These are phyloP conservation scores for Rhinogobio ventralis DNA, from an alignment of 2,797 vertebrate genomes.

Conservation along the genomic window DNA sequence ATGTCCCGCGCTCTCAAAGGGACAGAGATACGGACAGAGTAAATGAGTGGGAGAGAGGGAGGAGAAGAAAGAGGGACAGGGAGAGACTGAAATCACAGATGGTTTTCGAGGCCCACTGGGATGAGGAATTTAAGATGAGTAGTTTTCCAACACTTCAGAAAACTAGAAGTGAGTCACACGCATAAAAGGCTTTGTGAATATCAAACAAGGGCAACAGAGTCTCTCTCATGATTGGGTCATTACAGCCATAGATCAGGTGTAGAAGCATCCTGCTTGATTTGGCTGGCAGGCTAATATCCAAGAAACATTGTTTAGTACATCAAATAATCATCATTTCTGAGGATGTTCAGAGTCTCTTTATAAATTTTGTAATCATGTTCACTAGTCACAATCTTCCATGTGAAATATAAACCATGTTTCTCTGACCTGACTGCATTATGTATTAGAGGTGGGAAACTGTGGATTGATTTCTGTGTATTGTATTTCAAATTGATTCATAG, in stretches of 20 bases:
- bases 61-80: slow-evolving; percentile 18
- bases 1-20: slow-evolving; percentile 39
- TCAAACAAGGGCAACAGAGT: slow-evolving; percentile 22
- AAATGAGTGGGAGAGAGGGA: slow-evolving; percentile 23
- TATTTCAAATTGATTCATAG: slow-evolving; percentile 27
- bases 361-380: background rate
- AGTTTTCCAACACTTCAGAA: slow-evolving; percentile 44
- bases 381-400: background rate
- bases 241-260: background rate
- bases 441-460: background rate
- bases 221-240: slow-evolving; percentile 1
- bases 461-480: slow-evolving; percentile 29
- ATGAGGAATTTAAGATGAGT: slow-evolving; percentile 44
- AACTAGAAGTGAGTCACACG: slow-evolving; percentile 34
- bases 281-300: background rate
- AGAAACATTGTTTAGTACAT: background rate
- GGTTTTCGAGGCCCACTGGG: background rate
- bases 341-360: background rate
- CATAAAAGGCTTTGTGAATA: slow-evolving; percentile 26
- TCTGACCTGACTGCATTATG: slow-evolving; percentile 9
- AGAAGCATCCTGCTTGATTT: background rate
- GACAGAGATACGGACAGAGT: slow-evolving; percentile 14
- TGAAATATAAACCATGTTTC: slow-evolving; percentile 14
- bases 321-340: background rate
- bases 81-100: slow-evolving; percentile 33